Evolutionary conservation across 2,888 invertebrate genomes (phyloP).

Genomic region (Lasius fuliginosus): DNA sequence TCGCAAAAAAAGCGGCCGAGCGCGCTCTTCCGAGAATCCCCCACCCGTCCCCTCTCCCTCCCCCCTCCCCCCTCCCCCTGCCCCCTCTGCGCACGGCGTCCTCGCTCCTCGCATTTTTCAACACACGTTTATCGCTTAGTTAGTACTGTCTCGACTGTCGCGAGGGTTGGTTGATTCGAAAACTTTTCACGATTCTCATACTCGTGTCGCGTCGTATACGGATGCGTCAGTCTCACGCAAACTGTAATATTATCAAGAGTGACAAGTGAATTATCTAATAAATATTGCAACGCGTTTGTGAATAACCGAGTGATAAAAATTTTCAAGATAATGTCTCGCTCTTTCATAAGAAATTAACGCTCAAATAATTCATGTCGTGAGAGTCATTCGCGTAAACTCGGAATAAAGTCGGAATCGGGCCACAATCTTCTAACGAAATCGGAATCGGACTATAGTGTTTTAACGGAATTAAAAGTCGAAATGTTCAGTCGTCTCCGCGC

Average conservation of each 20-base stretch:
- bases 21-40: too few relatives aligned
- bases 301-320: neutral
- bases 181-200: neutral
- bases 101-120: too few relatives aligned
- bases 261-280: neutral
- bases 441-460: neutral
- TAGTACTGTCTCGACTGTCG: too few relatives aligned
- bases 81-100: too few relatives aligned
- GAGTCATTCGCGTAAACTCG: neutral
- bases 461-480: neutral
- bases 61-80: too few relatives aligned
- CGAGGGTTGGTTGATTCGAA: neutral
- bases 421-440: neutral
- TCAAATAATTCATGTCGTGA: neutral
- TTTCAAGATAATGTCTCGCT: neutral
- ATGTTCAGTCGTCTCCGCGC: neutral
- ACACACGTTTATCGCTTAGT: too few relatives aligned
- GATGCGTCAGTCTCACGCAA: neutral
- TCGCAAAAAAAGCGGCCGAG: too few relatives aligned
- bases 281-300: neutral
- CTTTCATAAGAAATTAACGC: neutral
- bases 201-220: too few relatives aligned
- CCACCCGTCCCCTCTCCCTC: too few relatives aligned
- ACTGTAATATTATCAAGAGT: neutral
- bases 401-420: too few relatives aligned